phyloP scores from a whole-genome alignment of 23 tunicate species.

The Halocynthia aurantium region DNA sequence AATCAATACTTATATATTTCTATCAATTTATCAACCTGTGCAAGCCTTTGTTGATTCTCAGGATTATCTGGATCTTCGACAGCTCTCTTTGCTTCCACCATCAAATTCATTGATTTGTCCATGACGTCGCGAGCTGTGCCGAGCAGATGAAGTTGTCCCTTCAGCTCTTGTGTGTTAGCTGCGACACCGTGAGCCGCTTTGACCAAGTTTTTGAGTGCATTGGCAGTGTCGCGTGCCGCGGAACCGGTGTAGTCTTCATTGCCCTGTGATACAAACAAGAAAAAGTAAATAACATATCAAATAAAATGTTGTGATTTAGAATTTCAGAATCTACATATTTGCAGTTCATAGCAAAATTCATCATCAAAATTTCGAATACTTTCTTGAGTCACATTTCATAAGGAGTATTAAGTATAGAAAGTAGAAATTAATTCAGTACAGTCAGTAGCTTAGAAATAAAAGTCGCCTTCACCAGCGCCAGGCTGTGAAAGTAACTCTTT shows the following conservation, averaged over 20 bases:
- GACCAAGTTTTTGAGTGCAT: slow-evolving; percentile 72
- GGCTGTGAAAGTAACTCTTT: not conserved
- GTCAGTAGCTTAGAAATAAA: too few relatives aligned
- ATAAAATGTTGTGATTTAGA: not conserved
- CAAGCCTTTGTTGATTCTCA: slow-evolving; percentile 78
- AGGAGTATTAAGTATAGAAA: too few relatives aligned
- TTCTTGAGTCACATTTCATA: too few relatives aligned
- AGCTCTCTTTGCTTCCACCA: slow-evolving; percentile 86
- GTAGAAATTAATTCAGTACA: too few relatives aligned
- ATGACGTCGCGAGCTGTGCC: slow-evolving; percentile 86
- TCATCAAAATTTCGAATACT: too few relatives aligned
- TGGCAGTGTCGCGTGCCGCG: slow-evolving; percentile 92
- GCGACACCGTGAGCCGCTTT: slow-evolving; percentile 93
- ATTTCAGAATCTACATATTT: not conserved
- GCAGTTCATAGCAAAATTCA: too few relatives aligned
- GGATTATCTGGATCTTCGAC: slow-evolving; percentile 89
- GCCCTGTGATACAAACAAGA: slow-evolving; percentile 38
- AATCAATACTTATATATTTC: not conserved
- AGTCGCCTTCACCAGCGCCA: not conserved
- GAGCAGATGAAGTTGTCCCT: slow-evolving; percentile 62
- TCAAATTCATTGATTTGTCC: slow-evolving; percentile 83
- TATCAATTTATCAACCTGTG: slow-evolving; percentile 43
- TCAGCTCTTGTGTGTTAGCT: slow-evolving; percentile 80
- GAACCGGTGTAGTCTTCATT: slow-evolving; percentile 95
- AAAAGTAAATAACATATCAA: too few relatives aligned